Conservation (phyloP, 2,888 invertebrate genomes). For the Ypsolopha scabrella region DNA sequence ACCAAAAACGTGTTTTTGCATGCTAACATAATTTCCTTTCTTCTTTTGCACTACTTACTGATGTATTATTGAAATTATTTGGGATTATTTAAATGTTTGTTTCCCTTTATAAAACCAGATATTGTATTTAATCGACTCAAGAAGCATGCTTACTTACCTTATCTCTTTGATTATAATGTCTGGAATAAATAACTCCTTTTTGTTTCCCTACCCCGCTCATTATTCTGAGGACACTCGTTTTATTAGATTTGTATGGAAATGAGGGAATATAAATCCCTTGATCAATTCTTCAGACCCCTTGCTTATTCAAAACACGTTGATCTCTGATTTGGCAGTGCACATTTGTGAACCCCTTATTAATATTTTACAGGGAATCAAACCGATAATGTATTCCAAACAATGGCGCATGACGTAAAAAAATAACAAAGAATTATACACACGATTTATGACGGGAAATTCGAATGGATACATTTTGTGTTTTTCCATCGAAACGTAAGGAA, state of each 20-base stretch:
- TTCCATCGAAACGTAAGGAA: too few species aligned
- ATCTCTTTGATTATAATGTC: conserved; percentile 25
- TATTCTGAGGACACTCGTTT: conserved; percentile 36
- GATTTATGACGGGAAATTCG: too few species aligned
- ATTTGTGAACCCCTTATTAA: conserved; percentile 13
- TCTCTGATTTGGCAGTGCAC: conserved; percentile 16
- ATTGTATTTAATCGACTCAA: conserved; percentile 18
- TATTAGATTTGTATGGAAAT: conserved; percentile 55
- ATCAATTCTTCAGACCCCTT: conserved; percentile 35
- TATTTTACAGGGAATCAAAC: conserved; percentile 14
- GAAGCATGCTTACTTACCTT: conserved; percentile 16
- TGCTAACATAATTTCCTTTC: too few species aligned
- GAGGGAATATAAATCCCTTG: conserved; percentile 21
- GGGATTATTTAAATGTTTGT: too few species aligned
- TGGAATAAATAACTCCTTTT: conserved; percentile 29
- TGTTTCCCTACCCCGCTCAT: conserved; percentile 36
- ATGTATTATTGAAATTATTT: too few species aligned
- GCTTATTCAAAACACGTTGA: conserved; percentile 34
- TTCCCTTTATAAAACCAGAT: background rate
- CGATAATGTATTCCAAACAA: too few species aligned
- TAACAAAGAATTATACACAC: too few species aligned
- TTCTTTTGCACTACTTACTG: too few species aligned
- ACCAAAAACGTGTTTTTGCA: too few species aligned
- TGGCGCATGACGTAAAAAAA: too few species aligned
- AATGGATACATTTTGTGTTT: too few species aligned